Evolutionary conservation across 2,797 vertebrate genomes (phyloP).

Genomic region (Smutsia gigantea): DNA sequence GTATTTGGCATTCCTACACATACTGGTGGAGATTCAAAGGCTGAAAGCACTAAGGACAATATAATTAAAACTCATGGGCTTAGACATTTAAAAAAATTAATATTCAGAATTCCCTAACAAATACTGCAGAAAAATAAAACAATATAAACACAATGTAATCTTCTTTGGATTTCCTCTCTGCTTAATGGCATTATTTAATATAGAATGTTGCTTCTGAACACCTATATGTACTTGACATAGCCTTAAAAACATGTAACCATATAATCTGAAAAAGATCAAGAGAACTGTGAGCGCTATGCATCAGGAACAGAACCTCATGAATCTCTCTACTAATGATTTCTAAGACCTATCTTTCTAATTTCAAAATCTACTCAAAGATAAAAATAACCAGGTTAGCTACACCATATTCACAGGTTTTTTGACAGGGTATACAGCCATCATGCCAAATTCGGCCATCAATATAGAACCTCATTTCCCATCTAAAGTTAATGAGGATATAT

Average conservation of each 20-base stretch:
- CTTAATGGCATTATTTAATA: slow-evolving; percentile 11
- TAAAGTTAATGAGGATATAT: slow-evolving; percentile 51
- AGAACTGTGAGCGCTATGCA: not conserved
- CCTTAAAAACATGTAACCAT: not conserved
- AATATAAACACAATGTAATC: slow-evolving; percentile 49
- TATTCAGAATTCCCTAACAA: slow-evolving; percentile 42
- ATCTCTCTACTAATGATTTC: not conserved
- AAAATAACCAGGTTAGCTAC: not conserved
- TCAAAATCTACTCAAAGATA: slow-evolving; percentile 29
- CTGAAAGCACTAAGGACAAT: slow-evolving; percentile 46
- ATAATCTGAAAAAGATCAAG: not conserved
- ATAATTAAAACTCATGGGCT: slow-evolving; percentile 54
- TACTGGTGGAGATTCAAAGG: slow-evolving; percentile 58
- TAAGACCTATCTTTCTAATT: slow-evolving; percentile 29
- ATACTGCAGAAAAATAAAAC: slow-evolving; percentile 65
- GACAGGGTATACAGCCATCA: not conserved
- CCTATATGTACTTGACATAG: not conserved
- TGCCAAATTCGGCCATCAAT: slow-evolving; percentile 34
- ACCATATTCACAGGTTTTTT: not conserved
- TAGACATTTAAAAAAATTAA: not conserved
- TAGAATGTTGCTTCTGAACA: slow-evolving; percentile 24
- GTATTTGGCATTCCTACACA: slow-evolving; percentile 52
- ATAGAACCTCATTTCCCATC: slow-evolving; percentile 47
- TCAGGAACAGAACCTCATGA: not conserved
- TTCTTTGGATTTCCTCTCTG: slow-evolving; percentile 12